Base-by-base conservation (phyloP, 2,797 vertebrate genomes). In the Graptemys geographica region DNA sequence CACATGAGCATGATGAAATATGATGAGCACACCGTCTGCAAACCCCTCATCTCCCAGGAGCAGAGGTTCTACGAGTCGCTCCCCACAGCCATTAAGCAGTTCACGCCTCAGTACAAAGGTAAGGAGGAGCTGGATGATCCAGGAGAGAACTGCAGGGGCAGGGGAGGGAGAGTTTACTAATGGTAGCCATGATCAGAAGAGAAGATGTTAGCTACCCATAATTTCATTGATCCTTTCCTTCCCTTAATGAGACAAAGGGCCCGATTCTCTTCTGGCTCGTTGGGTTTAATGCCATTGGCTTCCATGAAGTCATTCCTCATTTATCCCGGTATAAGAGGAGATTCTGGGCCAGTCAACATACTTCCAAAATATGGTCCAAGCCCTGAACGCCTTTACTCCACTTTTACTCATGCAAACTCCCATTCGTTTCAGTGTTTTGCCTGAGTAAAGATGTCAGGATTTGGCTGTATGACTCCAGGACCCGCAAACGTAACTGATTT, bases 71-170 rank as follows among this genome's bases (percentile, higher is more conserved):
- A 98, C 0, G 97, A 98, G 81, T 96, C 98, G 0, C 97, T 98
- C 92, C 98, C 98, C 0, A 88, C 93, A 90, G 98, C 98, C 79
- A 98, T 98, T 98, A 96, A 96, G 88, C 96, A 90, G 33, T 98
- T 98, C 97, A 98, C 98, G 0, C 98, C 98, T 0, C 97, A 98
- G 96, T 98, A 98, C 90, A 98, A 98, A 98, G 98, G 98, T 98
- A 91, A 90, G 97, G 25, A 41, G 27, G 15, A 5, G 2, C 23
- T 12, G 5, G 79, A 27, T 27, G 57, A 12, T 13, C 49, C 28
- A 1, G 28, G 4, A 52, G 27, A 5, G 72, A 2, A 3, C 25
- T 15, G 41, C 62, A 5, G 74, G 44, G 27, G 27, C 6, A 23
- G n/a, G 37, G 31, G 13, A 62, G 57, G 13, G 28, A 28, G 12